A percentile compares a stretch with the other conserved stretches of the same genome.
phyloP scores from a whole-genome alignment of 2,888 invertebrate genomes.

The Pimpla rufipes region DNA sequence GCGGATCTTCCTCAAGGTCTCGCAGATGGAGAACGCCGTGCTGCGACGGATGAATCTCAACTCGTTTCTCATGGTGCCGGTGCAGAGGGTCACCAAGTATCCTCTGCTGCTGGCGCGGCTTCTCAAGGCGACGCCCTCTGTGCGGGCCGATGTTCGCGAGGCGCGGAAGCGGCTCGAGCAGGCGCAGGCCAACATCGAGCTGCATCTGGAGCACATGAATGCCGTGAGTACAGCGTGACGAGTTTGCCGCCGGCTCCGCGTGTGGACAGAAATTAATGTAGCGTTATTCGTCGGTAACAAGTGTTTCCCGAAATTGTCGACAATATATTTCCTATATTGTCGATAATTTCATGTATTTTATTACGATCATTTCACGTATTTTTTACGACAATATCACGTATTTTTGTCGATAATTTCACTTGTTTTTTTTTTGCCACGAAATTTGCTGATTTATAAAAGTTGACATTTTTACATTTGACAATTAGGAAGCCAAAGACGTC shows the following conservation, averaged over 20 bases:
- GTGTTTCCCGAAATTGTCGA: neutral
- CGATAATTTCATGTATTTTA: no score
- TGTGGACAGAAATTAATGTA: neutral
- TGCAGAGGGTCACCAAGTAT: constrained; percentile 98
- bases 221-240: constrained; percentile 86
- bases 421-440: neutral
- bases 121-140: constrained; percentile 93
- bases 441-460: constrained; percentile 7
- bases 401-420: neutral
- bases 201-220: constrained; percentile 97
- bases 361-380: no score
- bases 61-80: constrained; percentile 99
- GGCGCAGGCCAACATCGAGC: constrained; percentile 96
- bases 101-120: constrained; percentile 96
- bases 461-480: constrained; percentile 8
- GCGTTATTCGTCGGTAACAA: no score
- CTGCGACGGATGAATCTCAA: constrained; percentile 97
- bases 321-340: no score
- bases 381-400: neutral
- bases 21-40: constrained; percentile 98
- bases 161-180: constrained; percentile 93
- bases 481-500: constrained; percentile 93
- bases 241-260: neutral
- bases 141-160: constrained; percentile 90
- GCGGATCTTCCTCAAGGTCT: constrained; percentile 97